A percentile compares a stretch with the other conserved stretches of the same genome.
Evolutionary conservation across 2,888 invertebrate genomes (phyloP).

Genomic region (Trypoxylon attenuatum): DNA sequence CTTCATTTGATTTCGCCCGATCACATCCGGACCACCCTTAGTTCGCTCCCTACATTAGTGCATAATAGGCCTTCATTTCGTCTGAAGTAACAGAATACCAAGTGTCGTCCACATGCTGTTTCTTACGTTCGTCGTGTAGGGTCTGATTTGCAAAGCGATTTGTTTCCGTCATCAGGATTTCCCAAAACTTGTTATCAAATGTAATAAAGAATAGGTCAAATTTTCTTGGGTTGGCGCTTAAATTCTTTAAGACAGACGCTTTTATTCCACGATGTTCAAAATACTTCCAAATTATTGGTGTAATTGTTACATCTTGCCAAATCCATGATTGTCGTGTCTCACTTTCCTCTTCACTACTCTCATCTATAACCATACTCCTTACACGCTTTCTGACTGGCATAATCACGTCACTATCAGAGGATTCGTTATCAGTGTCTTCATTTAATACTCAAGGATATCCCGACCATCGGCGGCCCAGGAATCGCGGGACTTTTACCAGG

Average conservation of each 20-base stretch:
- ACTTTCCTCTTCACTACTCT: neutral
- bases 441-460: no score
- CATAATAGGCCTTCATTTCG: constrained; percentile 9
- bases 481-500: no score
- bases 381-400: neutral
- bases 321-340: neutral
- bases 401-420: neutral
- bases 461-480: no score
- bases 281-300: neutral
- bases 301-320: neutral
- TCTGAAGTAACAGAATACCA: constrained; percentile 4
- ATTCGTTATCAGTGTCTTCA: neutral
- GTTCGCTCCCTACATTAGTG: no score
- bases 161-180: neutral
- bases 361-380: neutral
- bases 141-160: neutral
- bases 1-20: no score
- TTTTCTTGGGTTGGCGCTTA: neutral
- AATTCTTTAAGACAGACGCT: neutral
- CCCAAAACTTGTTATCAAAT: neutral
- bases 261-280: neutral
- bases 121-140: neutral
- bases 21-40: no score
- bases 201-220: neutral
- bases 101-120: neutral